phyloP scores from a whole-genome alignment of 2,113 vertebrate species.

The Mesembrinibis cayennensis region DNA sequence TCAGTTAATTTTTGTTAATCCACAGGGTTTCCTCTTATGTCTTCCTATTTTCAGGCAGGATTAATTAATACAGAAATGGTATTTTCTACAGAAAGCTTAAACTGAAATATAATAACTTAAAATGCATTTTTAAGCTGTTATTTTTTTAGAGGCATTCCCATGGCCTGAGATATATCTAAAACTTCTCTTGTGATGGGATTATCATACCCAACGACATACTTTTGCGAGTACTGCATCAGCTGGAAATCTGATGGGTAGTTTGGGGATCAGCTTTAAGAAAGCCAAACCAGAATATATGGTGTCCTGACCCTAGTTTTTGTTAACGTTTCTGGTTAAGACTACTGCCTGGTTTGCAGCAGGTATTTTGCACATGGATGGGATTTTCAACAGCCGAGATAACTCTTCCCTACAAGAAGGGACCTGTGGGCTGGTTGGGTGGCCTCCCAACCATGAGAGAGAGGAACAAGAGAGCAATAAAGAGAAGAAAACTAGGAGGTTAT shows the following conservation, averaged over 20 bases:
- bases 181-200: not conserved
- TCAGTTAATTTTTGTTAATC: not conserved
- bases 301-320: not conserved
- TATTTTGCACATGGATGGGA: not conserved
- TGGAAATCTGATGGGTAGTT: not conserved
- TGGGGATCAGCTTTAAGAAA: not conserved
- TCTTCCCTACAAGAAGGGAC: not conserved
- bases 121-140: not conserved
- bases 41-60: not conserved
- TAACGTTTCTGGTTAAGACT: not conserved
- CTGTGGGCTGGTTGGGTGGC: not conserved
- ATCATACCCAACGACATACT: not conserved
- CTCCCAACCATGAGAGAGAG: not conserved
- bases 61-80: not conserved
- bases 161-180: not conserved
- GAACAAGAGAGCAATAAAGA: rapidly evolving
- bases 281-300: not conserved
- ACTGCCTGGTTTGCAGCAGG: not conserved
- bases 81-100: conserved; percentile 14
- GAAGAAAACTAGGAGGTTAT: not conserved
- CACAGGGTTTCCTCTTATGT: not conserved
- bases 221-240: not conserved
- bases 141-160: not conserved
- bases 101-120: not conserved
- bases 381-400: not conserved